Evolutionary conservation across 2,113 vertebrate species (phyloP).

Genomic region (Carettochelys insculpta): DNA sequence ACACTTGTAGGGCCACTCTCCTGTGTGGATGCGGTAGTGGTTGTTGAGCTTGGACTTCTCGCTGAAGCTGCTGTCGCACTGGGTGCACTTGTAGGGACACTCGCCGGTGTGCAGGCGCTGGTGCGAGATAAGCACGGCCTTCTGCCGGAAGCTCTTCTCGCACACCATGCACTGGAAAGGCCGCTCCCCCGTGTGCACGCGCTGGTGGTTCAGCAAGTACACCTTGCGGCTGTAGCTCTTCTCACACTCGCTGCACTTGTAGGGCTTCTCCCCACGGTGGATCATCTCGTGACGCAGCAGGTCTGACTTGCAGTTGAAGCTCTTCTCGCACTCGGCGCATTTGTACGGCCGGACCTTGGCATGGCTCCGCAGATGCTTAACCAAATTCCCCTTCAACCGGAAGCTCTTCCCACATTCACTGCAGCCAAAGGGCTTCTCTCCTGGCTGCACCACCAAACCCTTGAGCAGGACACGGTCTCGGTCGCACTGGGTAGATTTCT

Average conservation of each 20-base stretch:
- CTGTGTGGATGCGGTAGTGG: background rate
- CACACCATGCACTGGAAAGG: background rate
- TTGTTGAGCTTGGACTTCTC: background rate
- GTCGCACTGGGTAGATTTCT: background rate
- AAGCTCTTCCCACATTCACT: background rate
- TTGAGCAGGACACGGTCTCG: background rate
- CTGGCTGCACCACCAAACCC: background rate
- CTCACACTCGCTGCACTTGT: background rate
- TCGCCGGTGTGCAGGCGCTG: background rate
- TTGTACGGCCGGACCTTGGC: background rate
- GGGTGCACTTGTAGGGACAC: background rate
- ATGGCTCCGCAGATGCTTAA: background rate
- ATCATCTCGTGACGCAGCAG: background rate
- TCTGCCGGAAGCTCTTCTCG: background rate
- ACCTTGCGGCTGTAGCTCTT: background rate
- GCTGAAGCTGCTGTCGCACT: background rate
- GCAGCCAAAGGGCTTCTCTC: conserved; percentile 33
- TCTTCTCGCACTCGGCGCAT: background rate
- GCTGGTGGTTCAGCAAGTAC: background rate
- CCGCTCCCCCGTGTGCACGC: background rate
- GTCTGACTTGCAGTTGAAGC: background rate
- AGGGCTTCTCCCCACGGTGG: background rate
- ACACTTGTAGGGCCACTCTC: background rate
- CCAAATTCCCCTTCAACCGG: background rate
- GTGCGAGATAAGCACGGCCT: background rate